Conservation (phyloP, 2,113 vertebrate species). For the Apodemus sylvaticus region DNA sequence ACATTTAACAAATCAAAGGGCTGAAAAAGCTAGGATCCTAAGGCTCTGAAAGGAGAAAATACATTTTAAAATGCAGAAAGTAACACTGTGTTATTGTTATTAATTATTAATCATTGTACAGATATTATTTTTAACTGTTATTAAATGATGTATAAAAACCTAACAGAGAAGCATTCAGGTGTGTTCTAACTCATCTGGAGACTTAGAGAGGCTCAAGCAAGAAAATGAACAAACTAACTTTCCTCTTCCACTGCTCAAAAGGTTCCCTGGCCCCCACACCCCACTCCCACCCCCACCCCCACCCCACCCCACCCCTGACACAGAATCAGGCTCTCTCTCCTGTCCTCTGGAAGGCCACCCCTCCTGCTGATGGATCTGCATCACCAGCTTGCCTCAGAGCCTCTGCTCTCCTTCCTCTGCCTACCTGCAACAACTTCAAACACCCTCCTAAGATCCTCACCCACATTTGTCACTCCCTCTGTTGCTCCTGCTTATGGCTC, state of each 20-base stretch:
- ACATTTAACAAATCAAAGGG: neutral
- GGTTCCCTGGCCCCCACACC: no score
- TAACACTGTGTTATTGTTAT: neutral
- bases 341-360: no score
- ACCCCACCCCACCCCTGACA: no score
- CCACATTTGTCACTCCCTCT: neutral
- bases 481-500: neutral
- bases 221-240: conserved; percentile 10
- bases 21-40: neutral
- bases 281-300: no score
- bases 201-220: neutral
- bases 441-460: neutral
- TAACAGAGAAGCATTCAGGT: neutral
- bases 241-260: neutral
- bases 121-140: neutral
- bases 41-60: conserved; percentile 7
- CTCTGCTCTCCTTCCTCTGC: neutral
- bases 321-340: neutral
- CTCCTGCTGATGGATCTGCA: neutral
- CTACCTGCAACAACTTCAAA: neutral
- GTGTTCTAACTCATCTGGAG: neutral
- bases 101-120: neutral
- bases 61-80: neutral
- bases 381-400: neutral
- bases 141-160: neutral